Evolutionary conservation across 2,888 invertebrate species (phyloP).

Genomic region (Melikaiella ostensackeni): DNA sequence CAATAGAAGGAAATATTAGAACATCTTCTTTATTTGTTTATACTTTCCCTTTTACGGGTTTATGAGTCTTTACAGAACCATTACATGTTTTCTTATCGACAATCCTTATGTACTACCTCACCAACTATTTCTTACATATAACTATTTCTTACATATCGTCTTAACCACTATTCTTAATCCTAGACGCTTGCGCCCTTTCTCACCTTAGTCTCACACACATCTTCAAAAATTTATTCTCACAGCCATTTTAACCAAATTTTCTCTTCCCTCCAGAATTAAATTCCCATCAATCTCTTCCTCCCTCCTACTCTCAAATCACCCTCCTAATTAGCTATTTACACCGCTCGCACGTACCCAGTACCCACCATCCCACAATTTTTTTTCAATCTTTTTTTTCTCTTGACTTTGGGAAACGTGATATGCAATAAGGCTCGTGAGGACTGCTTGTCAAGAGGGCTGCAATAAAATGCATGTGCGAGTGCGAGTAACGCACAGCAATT

Average conservation of each 20-base stretch:
- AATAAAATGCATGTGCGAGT: conserved; percentile 36
- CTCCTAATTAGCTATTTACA: conserved; percentile 4
- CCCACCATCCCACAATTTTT: not conserved
- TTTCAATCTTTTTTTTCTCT: not conserved
- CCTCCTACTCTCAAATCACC: not conserved
- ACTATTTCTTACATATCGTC: too few species aligned
- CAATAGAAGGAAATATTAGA: not conserved
- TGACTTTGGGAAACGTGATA: conserved; percentile 29
- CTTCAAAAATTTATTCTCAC: not conserved
- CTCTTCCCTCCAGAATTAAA: not conserved
- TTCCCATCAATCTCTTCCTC: not conserved
- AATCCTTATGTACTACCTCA: too few species aligned
- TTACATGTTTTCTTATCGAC: too few species aligned
- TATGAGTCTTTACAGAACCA: too few species aligned
- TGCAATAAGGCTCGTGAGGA: conserved; percentile 5
- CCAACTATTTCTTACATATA: too few species aligned
- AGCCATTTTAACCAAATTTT: not conserved
- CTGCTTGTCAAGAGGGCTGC: conserved; percentile 29
- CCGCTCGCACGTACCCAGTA: conserved; percentile 13
- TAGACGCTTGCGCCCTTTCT: too few species aligned
- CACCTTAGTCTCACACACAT: too few species aligned
- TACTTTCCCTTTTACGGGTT: too few species aligned
- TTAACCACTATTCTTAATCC: too few species aligned
- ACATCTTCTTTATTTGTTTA: too few species aligned
- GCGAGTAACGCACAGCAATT: conserved; percentile 23